Evolutionary conservation across 1,140 invertebrate species (phyloP), one percentile per base, ranked within the genome.

Genomic region (Apolygus lucorum): DNA sequence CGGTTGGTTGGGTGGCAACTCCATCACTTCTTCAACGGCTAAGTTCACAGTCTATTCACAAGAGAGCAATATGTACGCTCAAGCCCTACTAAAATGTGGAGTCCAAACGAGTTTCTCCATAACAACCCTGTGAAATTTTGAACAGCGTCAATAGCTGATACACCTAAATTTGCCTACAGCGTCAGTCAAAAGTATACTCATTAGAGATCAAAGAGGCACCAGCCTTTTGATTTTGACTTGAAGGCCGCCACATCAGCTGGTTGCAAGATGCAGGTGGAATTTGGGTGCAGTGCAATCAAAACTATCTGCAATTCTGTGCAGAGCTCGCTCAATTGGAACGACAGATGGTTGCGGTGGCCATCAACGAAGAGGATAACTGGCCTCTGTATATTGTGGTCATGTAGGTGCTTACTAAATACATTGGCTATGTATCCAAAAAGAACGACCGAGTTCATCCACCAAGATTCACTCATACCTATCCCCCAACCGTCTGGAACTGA

Each of bases 231-330:
- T n/a, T n/a, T n/a, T n/a, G n/a, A n/a, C n/a, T n/a, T n/a, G 72
- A 80, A 79, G 25, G 76, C 74, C 22, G 54, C 8, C 8, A 59
- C 54, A 22, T 59, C 54, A 4, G 22, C 13, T 59, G 54, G 22
- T 21, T 81, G 79, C 1, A 79, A 63, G 17, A 81, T 75, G 69
- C 80, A 78, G 4, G 78, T 81, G 2, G 77, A 72, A 74, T 81
- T 81, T 17, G 79, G 79, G 34, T 75, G 76, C 1, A 82, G 69
- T 11, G 76, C 75, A 11, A 81, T 68, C 26, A 81, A 69, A 22
- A 77, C 69, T n/a, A 82, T 81, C 26, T 68, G 65, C 63, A 80
- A 78, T 68, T 77, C 73, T 1, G 28, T 63, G 68, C 80, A 82
- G 71, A 80, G 78, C n/a, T 78, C 71, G 28, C 74, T 77, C 25